Conservation (phyloP, 2,113 vertebrate genomes). For the Hippolais icterina region DNA sequence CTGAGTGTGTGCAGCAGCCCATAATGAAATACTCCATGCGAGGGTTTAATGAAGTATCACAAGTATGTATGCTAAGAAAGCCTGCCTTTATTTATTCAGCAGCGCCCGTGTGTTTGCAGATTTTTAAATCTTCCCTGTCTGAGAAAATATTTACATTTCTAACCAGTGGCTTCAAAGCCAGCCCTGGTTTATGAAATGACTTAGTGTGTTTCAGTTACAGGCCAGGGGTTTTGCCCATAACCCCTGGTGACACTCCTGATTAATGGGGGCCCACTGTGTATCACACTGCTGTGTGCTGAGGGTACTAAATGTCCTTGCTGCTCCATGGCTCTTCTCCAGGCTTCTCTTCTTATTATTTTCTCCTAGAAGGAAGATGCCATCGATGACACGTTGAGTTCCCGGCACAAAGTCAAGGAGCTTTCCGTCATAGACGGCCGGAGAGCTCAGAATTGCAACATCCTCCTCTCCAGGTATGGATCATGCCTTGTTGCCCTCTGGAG, state of each 20-base stretch:
- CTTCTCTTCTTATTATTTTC: background rate
- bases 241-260: background rate
- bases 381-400: slow-evolving; percentile 88
- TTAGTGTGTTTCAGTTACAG: slow-evolving; percentile 43
- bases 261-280: background rate
- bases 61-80: slow-evolving; percentile 13
- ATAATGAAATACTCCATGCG: background rate
- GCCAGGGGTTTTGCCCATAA: background rate
- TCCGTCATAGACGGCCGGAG: slow-evolving; percentile 95
- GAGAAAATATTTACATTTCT: slow-evolving; percentile 71
- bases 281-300: slow-evolving; percentile 4
- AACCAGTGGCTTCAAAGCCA: slow-evolving; percentile 64
- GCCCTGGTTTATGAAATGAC: slow-evolving; percentile 49
- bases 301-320: slow-evolving; percentile 37
- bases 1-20: slow-evolving; percentile 57
- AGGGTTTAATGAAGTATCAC: slow-evolving; percentile 48
- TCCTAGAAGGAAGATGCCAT: slow-evolving; percentile 92
- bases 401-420: slow-evolving; percentile 94
- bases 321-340: slow-evolving; percentile 52
- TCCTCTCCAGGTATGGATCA: slow-evolving; percentile 88
- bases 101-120: slow-evolving; percentile 16
- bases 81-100: slow-evolving; percentile 57
- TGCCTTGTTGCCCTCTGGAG: background rate
- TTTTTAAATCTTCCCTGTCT: slow-evolving; percentile 67
- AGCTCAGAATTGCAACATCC: slow-evolving; percentile 98